Percentiles rank a stretch among this genome's conserved stretches.
Evolutionary conservation across 2,888 invertebrate genomes (phyloP).

Genomic region (Brassicogethes aeneus): DNA sequence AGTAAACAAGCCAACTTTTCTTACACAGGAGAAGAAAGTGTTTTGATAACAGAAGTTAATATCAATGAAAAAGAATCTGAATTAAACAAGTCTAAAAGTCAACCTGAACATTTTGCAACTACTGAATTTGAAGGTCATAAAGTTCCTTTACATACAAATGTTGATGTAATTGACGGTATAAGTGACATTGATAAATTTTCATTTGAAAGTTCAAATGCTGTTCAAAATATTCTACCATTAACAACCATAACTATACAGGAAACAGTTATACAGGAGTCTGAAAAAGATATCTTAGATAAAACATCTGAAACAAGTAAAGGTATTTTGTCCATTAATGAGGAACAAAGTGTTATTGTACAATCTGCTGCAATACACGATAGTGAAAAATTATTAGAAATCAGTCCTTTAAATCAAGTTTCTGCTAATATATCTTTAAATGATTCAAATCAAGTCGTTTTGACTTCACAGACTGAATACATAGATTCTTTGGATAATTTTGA

Average conservation of each 20-base stretch:
- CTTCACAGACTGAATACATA: conserved; percentile 18
- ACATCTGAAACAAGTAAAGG: conserved; percentile 36
- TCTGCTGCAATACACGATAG: conserved; percentile 43
- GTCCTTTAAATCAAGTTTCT: conserved; percentile 7
- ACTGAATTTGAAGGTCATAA: too few relatives aligned
- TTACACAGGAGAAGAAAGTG: conserved; percentile 38
- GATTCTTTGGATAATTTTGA: conserved; percentile 7
- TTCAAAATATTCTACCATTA: too few relatives aligned
- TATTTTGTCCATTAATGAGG: conserved; percentile 37
- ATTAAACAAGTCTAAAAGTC: conserved; percentile 32
- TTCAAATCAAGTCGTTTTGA: conserved; percentile 32
- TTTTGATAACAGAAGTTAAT: conserved; percentile 44
- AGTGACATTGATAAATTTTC: too few relatives aligned
- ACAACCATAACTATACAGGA: too few relatives aligned
- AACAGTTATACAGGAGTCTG: conserved; percentile 26
- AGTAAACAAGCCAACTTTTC: conserved; percentile 38
- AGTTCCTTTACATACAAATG: too few relatives aligned
- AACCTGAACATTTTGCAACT: conserved; percentile 31
- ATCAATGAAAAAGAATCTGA: conserved; percentile 42
- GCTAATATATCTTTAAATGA: conserved; percentile 26
- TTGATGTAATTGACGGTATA: too few relatives aligned
- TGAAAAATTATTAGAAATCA: conserved; percentile 37
- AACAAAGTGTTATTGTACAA: conserved; percentile 39
- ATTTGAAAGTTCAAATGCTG: too few relatives aligned
- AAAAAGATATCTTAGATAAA: conserved; percentile 21